Percentiles rank a stretch among this genome's conserved stretches.
These are phyloP conservation scores for Hylia prasina DNA, from an alignment of 2,113 vertebrate species.

Conservation along the genomic window DNA sequence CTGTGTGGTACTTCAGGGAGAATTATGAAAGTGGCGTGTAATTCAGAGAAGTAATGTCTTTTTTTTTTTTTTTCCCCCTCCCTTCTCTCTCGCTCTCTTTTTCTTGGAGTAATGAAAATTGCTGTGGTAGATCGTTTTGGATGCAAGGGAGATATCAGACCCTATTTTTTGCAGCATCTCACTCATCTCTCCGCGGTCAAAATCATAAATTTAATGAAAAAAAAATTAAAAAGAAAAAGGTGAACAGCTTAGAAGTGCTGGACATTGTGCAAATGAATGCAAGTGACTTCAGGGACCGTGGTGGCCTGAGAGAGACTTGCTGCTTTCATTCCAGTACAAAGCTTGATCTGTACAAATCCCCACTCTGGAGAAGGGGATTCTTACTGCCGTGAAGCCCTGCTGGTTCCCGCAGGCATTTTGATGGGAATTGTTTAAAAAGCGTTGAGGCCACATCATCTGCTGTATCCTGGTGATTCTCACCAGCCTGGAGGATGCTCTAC, in stretches of 20 bases:
- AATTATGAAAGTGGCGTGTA: constrained; percentile 69
- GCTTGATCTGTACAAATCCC: neutral
- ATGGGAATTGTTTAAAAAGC: neutral
- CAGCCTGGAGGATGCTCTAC: neutral
- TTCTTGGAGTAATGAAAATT: constrained; percentile 68
- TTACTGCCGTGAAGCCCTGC: rapidly evolving
- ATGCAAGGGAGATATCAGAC: constrained; percentile 47
- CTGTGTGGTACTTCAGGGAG: constrained; percentile 76
- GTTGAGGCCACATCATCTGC: neutral
- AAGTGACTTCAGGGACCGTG: neutral
- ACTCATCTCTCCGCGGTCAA: neutral
- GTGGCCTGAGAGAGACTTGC: neutral
- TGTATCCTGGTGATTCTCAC: neutral
- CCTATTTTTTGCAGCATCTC: constrained; percentile 4
- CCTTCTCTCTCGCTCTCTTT: neutral
- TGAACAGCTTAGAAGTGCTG: neutral
- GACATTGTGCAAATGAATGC: neutral
- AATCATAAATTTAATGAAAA: neutral
- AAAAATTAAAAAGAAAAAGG: neutral
- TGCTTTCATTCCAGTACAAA: neutral
- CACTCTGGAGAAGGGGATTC: neutral
- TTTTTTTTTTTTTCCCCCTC: neutral
- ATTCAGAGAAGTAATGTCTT: constrained; percentile 73
- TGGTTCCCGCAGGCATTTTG: neutral
- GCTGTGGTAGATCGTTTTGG: constrained; percentile 60